Conservation (phyloP, 1,140 invertebrate genomes). For the Choristoneura fumiferana region DNA sequence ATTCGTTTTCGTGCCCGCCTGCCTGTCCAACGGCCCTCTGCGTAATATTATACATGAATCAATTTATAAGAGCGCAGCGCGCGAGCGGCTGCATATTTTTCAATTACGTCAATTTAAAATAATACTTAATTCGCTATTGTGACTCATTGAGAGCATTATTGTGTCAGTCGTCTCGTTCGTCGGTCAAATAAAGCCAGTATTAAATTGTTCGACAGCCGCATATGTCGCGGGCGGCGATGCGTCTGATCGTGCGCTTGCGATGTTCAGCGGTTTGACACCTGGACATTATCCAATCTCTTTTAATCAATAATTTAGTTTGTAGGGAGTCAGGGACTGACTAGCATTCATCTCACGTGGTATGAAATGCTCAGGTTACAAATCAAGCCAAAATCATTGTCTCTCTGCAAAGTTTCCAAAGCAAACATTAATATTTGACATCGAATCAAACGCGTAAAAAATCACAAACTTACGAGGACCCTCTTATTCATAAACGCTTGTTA, state of each 20-base stretch:
- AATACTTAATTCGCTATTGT: slow-evolving; percentile 77
- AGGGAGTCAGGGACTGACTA: too few species aligned
- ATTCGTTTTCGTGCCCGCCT: slow-evolving; percentile 52
- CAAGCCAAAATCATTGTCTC: too few species aligned
- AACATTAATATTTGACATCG: too few species aligned
- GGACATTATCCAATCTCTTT: too few species aligned
- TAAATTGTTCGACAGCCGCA: slow-evolving; percentile 27
- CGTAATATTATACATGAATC: slow-evolving; percentile 73
- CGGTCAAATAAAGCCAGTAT: slow-evolving; percentile 47
- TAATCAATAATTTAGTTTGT: too few species aligned
- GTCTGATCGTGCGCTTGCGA: not conserved
- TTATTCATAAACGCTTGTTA: too few species aligned
- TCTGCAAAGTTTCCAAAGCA: too few species aligned
- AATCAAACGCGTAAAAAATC: too few species aligned
- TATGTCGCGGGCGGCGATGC: not conserved
- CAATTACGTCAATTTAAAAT: slow-evolving; percentile 78
- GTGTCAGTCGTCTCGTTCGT: slow-evolving; percentile 48
- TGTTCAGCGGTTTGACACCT: too few species aligned
- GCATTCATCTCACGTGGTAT: too few species aligned
- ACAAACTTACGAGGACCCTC: too few species aligned
- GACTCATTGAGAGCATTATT: slow-evolving; percentile 68
- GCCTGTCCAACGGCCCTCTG: slow-evolving; percentile 48
- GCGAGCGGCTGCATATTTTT: slow-evolving; percentile 75
- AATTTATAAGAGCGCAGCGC: slow-evolving; percentile 69
- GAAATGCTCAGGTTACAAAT: too few species aligned